Evolutionary conservation across 1,140 invertebrate species (phyloP).

Genomic region (Orius insidiosus): DNA sequence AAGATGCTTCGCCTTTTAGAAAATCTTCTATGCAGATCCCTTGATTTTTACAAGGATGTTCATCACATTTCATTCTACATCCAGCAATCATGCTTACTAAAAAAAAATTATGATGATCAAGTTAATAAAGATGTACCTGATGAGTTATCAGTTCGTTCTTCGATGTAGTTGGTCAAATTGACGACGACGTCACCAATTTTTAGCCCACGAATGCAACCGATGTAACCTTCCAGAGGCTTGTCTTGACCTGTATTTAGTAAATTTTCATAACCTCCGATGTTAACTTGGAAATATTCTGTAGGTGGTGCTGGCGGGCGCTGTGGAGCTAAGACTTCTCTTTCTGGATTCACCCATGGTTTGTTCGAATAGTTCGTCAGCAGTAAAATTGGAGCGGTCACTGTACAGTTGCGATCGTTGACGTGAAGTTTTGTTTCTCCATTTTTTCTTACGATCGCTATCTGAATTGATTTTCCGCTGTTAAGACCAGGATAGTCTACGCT

Average conservation of each 20-base stretch:
- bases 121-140: constrained; percentile 30
- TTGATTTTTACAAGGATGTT: constrained; percentile 68
- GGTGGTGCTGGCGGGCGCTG: constrained; percentile 65
- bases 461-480: constrained; percentile 62
- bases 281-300: constrained; percentile 73
- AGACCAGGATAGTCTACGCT: constrained; percentile 52
- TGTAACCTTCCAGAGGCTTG: constrained; percentile 50
- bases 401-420: constrained; percentile 62
- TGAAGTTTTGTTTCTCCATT: constrained; percentile 57
- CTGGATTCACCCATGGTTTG: constrained; percentile 68
- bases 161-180: constrained; percentile 52
- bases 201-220: constrained; percentile 75
- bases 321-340: constrained; percentile 70
- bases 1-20: constrained; percentile 60
- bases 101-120: background rate
- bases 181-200: constrained; percentile 67
- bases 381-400: constrained; percentile 46
- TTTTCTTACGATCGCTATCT: constrained; percentile 61
- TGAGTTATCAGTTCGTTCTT: constrained; percentile 38
- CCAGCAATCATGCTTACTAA: constrained; percentile 50
- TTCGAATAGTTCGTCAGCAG: constrained; percentile 59
- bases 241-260: constrained; percentile 44
- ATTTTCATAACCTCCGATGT: constrained; percentile 68
- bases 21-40: constrained; percentile 81
- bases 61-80: constrained; percentile 78